phyloP scores from a whole-genome alignment of 1,140 invertebrate genomes.

The Ceratoteleas bidentatus region DNA sequence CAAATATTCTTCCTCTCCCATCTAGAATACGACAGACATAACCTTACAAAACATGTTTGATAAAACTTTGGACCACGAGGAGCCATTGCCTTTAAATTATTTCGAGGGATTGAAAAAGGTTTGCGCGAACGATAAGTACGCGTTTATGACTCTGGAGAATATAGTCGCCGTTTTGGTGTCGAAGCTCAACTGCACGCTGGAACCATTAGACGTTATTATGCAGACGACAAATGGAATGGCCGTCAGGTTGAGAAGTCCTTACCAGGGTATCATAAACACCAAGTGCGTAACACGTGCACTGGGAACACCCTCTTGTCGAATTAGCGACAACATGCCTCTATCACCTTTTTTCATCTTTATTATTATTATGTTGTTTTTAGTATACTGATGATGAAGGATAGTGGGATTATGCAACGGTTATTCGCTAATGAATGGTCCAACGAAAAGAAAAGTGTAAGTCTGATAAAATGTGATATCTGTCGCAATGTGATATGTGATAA shows the following conservation, averaged over 20 bases:
- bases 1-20: constrained; percentile 3
- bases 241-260: constrained; percentile 70
- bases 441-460: constrained; percentile 27
- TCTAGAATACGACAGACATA: constrained; percentile 72
- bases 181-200: constrained; percentile 72
- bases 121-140: constrained; percentile 74
- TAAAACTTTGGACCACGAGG: constrained; percentile 62
- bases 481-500: neutral
- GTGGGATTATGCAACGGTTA: constrained; percentile 76
- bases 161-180: constrained; percentile 72
- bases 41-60: constrained; percentile 70
- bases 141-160: constrained; percentile 76
- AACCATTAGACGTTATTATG: constrained; percentile 75
- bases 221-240: constrained; percentile 77
- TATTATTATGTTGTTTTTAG: constrained; percentile 57
- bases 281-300: constrained; percentile 66
- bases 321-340: no score
- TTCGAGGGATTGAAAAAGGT: constrained; percentile 73
- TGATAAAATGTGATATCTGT: neutral
- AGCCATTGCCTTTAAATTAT: constrained; percentile 73
- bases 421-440: constrained; percentile 72
- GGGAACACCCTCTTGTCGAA: neutral
- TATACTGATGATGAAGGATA: constrained; percentile 75
- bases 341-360: no score
- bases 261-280: constrained; percentile 75